Conservation (phyloP, 1,140 invertebrate genomes). For the Augochlora pura region DNA sequence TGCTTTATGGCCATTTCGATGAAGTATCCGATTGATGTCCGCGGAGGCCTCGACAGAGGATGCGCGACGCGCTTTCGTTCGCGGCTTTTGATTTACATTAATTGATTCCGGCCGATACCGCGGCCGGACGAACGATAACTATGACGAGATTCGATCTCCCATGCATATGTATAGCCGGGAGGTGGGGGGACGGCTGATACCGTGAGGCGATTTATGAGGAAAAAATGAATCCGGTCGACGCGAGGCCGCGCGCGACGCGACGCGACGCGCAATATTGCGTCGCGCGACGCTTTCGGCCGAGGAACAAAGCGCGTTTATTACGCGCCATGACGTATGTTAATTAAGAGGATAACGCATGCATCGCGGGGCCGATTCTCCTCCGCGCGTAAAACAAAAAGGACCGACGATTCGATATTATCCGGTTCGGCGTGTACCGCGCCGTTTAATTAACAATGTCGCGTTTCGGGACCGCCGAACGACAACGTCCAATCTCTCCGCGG, state of each 20-base stretch:
- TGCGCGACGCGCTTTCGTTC: conserved; percentile 34
- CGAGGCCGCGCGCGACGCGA: too few relatives aligned
- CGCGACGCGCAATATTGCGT: conserved; percentile 18
- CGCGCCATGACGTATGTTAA: conserved; percentile 31
- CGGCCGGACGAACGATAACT: conserved; percentile 32
- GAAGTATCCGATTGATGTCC: too few relatives aligned
- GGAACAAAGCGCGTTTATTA: conserved; percentile 28
- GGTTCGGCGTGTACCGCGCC: neutral
- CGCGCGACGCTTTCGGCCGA: neutral
- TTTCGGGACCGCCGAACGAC: neutral
- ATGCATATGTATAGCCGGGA: conserved; percentile 45
- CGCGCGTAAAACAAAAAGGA: conserved; percentile 11
- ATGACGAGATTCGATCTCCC: conserved; percentile 37
- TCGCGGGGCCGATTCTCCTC: neutral
- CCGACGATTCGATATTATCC: conserved; percentile 9
- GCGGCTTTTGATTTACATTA: conserved; percentile 50
- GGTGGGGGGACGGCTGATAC: neutral
- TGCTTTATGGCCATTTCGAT: too few relatives aligned
- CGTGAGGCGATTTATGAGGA: conserved; percentile 5
- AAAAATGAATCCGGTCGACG: conserved; percentile 22
- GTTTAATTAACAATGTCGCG: conserved; percentile 29
- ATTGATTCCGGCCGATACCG: conserved; percentile 43
- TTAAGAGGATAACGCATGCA: conserved; percentile 33
- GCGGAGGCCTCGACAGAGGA: too few relatives aligned
- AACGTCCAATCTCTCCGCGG: too few relatives aligned